These are phyloP conservation scores for Tragopan temminckii DNA, from an alignment of 2,797 vertebrate species.

Conservation along the genomic window DNA sequence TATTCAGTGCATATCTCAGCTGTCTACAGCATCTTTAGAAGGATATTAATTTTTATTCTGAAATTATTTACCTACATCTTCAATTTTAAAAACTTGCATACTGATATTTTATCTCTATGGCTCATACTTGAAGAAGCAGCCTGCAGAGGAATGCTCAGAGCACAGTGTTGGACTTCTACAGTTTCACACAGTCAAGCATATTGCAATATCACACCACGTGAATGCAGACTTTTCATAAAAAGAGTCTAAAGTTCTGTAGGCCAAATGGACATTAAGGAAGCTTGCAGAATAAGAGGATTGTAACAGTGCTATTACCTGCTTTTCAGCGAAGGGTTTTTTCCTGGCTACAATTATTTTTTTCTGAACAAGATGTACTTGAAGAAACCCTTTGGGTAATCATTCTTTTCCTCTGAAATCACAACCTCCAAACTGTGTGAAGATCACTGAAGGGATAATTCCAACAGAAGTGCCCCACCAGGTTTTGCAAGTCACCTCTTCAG, in stretches of 20 bases:
- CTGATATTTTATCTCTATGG: not conserved
- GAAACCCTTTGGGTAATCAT: not conserved
- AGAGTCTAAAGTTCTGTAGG: not conserved
- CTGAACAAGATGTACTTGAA: constrained; percentile 19
- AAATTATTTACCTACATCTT: not conserved
- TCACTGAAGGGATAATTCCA: not conserved
- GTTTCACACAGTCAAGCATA: not conserved
- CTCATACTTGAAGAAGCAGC: not conserved
- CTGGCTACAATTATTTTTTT: not conserved
- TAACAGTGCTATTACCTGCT: not conserved
- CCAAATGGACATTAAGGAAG: not conserved
- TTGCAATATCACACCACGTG: accelerated
- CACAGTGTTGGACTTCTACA: not conserved
- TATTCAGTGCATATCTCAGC: not conserved
- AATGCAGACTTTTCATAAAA: not conserved
- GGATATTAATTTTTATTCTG: not conserved
- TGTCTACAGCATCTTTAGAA: not conserved
- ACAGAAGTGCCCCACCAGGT: not conserved
- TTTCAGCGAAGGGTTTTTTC: not conserved
- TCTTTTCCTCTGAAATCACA: constrained; percentile 26
- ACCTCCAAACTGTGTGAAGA: not conserved
- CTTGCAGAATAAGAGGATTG: not conserved
- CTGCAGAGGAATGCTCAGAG: not conserved
- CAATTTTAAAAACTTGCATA: not conserved
- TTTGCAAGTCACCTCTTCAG: constrained; percentile 8